A percentile compares a stretch with the other conserved stretches of the same genome.
Conservation (phyloP, 2,888 invertebrate species). For the Harmothoe impar region DNA sequence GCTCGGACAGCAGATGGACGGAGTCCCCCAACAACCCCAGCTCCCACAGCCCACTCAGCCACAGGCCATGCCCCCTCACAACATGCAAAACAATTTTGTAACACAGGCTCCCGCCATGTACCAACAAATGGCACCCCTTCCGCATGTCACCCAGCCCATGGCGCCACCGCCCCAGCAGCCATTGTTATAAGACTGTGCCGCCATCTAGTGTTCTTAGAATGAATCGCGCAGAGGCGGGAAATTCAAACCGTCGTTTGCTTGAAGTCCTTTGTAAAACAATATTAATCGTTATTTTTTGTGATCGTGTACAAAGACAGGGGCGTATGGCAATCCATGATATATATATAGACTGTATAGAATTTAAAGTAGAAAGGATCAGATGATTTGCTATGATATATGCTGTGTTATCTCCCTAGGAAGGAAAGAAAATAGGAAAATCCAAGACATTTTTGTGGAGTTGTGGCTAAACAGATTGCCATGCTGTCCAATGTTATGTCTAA, state of each 20-base stretch:
- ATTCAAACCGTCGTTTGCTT: background rate
- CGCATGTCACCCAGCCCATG: conserved; percentile 32
- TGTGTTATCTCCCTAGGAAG: background rate
- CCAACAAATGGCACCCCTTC: conserved; percentile 10
- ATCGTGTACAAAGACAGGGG: conserved; percentile 48
- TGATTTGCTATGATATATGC: background rate
- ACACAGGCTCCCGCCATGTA: conserved; percentile 1
- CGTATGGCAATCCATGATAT: conserved; percentile 16
- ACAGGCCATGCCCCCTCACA: background rate
- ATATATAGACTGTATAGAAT: conserved; percentile 34
- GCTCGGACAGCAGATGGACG: background rate
- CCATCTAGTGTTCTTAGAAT: conserved; percentile 54
- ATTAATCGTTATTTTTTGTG: conserved; percentile 38
- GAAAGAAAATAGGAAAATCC: background rate
- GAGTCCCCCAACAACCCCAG: background rate
- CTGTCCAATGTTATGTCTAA: background rate
- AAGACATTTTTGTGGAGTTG: background rate
- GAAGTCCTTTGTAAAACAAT: conserved; percentile 24
- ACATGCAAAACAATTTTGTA: conserved; percentile 49
- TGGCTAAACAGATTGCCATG: background rate
- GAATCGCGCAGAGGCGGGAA: background rate
- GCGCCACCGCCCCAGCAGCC: conserved; percentile 60
- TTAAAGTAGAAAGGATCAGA: background rate
- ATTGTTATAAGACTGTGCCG: conserved; percentile 51
- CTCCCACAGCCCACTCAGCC: background rate